These are phyloP conservation scores for Odobenus rosmarus DNA, from an alignment of 2,113 vertebrate genomes.

Conservation along the genomic window DNA sequence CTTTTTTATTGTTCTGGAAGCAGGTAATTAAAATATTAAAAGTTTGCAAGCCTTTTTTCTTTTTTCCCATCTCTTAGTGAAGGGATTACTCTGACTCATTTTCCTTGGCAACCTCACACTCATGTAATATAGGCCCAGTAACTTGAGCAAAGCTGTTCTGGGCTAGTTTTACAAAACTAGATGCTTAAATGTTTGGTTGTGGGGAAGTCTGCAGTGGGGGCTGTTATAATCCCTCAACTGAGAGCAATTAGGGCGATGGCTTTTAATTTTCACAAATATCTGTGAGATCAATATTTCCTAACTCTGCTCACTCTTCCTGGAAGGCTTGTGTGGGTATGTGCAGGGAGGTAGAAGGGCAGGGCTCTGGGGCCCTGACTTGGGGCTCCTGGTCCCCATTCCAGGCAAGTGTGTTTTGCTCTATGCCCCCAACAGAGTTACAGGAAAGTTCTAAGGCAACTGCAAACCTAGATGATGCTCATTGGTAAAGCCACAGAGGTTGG, in stretches of 20 bases:
- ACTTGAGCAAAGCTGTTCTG: neutral
- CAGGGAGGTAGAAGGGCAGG: neutral
- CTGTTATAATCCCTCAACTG: neutral
- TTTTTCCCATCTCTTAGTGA: neutral
- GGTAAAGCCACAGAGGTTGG: neutral
- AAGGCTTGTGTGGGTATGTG: neutral
- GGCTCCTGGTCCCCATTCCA: neutral
- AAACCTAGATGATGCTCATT: neutral
- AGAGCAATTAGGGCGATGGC: neutral
- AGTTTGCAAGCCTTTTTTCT: neutral
- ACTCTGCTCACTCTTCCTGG: neutral
- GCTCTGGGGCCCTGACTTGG: neutral
- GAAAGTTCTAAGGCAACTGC: neutral
- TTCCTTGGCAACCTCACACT: neutral
- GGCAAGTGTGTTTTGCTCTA: neutral
- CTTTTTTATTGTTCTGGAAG: conserved; percentile 48
- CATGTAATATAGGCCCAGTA: neutral
- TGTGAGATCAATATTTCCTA: neutral
- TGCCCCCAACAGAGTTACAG: neutral
- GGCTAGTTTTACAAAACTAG: neutral
- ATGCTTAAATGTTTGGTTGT: neutral
- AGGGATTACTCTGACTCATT: conserved; percentile 43
- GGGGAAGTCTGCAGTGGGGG: neutral
- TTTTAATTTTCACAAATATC: neutral
- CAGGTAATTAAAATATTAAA: conserved; percentile 30